phyloP scores from a whole-genome alignment of 2,113 vertebrate genomes.

The Hemiscyllium ocellatum region DNA sequence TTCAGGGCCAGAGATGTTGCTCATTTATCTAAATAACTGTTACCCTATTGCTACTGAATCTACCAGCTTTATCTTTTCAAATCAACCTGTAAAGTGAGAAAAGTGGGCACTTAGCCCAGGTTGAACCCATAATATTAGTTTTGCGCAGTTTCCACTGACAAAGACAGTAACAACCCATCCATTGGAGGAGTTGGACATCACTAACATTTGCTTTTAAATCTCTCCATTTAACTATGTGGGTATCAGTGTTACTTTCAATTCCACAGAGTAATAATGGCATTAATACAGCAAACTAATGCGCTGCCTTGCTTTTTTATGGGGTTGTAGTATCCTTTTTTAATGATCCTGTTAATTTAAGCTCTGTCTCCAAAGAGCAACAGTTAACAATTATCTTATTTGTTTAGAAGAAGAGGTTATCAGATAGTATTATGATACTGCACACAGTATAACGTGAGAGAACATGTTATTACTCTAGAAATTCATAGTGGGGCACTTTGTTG shows the following conservation, averaged over 20 bases:
- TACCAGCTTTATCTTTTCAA: not conserved
- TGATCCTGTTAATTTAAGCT: not conserved
- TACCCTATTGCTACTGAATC: not conserved
- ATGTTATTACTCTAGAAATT: not conserved
- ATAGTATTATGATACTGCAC: not conserved
- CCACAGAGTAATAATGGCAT: not conserved
- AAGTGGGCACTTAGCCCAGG: not conserved
- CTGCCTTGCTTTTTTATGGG: not conserved
- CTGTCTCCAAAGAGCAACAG: not conserved
- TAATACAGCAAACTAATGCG: too few species aligned
- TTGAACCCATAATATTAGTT: not conserved
- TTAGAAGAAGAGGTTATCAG: not conserved
- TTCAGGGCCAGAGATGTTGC: too few species aligned
- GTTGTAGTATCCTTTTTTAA: not conserved
- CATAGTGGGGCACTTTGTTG: not conserved
- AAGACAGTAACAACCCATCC: not conserved
- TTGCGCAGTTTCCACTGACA: not conserved
- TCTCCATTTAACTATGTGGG: not conserved
- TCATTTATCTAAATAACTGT: not conserved
- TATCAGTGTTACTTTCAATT: not conserved
- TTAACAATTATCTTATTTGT: not conserved
- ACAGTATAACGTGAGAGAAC: not conserved
- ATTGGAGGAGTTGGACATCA: not conserved
- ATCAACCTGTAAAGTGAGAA: not conserved
- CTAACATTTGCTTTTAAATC: not conserved